A percentile compares a stretch with the other conserved stretches of the same genome.
These are phyloP conservation scores for Drosophila nigritarsus DNA, from an alignment of 2,888 invertebrate species.

Conservation along the genomic window DNA sequence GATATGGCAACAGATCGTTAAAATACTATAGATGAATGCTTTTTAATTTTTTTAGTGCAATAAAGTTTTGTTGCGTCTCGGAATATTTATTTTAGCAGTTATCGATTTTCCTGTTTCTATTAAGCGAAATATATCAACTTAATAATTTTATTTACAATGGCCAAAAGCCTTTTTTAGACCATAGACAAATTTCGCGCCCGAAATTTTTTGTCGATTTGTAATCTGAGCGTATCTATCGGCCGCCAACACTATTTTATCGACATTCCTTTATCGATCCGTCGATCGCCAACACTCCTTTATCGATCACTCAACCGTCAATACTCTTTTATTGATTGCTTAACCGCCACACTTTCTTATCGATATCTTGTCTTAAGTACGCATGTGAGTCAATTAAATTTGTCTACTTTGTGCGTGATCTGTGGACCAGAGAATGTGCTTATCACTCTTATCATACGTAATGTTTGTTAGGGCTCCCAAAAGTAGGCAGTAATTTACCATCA, in stretches of 20 bases:
- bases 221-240: background rate
- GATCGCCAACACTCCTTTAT: background rate
- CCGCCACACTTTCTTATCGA: background rate
- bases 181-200: too few relatives aligned
- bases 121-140: background rate
- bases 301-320: background rate
- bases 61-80: background rate
- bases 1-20: background rate
- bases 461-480: conserved; percentile 9
- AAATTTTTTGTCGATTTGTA: background rate
- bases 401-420: background rate
- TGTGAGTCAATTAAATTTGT: background rate
- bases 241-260: background rate
- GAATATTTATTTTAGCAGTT: background rate
- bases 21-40: background rate
- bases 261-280: background rate
- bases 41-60: background rate
- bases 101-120: background rate
- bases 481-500: background rate
- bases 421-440: background rate
- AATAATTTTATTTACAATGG: background rate
- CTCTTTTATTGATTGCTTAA: background rate
- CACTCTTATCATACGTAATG: background rate
- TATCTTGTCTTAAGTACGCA: background rate
- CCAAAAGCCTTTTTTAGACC: too few relatives aligned